Conservation (phyloP, 2,888 invertebrate genomes). For the Apotomis capreana region DNA sequence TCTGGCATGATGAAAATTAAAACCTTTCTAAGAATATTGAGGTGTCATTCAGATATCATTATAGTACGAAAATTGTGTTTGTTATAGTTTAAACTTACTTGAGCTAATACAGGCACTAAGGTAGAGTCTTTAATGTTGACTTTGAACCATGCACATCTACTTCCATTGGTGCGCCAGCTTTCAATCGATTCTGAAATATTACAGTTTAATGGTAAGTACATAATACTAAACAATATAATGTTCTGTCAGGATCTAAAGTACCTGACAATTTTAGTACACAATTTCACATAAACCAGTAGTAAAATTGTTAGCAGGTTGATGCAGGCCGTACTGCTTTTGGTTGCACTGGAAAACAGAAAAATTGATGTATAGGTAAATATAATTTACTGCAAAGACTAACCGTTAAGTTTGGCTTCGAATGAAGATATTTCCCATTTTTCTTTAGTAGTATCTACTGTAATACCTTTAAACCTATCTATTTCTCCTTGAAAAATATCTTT, state of each 20-base stretch:
- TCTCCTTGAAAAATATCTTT: constrained; percentile 55
- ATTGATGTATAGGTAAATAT: too few relatives aligned
- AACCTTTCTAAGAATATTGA: constrained; percentile 86
- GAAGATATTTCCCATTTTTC: constrained; percentile 54
- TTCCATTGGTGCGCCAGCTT: constrained; percentile 85
- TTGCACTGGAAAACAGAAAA: too few relatives aligned
- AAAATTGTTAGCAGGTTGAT: too few relatives aligned
- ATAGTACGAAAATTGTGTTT: not conserved
- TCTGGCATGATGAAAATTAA: constrained; percentile 95
- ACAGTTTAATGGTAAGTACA: not conserved
- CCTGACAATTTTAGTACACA: too few relatives aligned
- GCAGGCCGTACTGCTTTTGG: too few relatives aligned
- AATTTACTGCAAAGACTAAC: constrained; percentile 48
- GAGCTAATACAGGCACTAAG: constrained; percentile 88
- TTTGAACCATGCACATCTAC: constrained; percentile 91
- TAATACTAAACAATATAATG: not conserved
- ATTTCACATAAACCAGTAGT: too few relatives aligned
- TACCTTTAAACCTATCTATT: constrained; percentile 65
- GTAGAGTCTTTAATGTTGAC: constrained; percentile 86
- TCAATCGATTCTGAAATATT: constrained; percentile 86
- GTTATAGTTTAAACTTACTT: constrained; percentile 74
- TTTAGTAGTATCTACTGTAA: constrained; percentile 63
- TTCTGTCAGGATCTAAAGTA: too few relatives aligned
- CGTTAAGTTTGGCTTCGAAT: constrained; percentile 60
- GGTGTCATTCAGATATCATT: constrained; percentile 23